These are phyloP conservation scores for Griposia aprilina DNA, from an alignment of 2,888 invertebrate genomes.

Conservation along the genomic window DNA sequence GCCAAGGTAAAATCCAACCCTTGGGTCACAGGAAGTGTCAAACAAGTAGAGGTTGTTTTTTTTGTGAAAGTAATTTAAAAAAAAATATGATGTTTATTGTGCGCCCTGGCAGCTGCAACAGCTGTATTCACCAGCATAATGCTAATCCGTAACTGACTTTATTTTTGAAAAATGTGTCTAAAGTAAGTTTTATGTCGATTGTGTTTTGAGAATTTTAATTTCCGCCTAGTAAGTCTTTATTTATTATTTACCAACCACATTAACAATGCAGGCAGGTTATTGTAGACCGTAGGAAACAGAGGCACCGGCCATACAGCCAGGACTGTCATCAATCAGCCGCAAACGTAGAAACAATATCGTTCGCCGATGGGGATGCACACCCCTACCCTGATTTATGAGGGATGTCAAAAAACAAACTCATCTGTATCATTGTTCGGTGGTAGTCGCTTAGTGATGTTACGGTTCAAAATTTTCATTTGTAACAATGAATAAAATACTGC, in stretches of 20 bases:
- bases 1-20: no score
- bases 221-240: neutral
- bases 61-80: neutral
- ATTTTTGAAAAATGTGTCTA: neutral
- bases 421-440: constrained; percentile 71
- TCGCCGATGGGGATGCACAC: constrained; percentile 64
- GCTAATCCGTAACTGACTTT: neutral
- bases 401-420: constrained; percentile 72
- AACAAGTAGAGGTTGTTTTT: neutral
- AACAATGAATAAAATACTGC: constrained; percentile 28
- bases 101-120: neutral
- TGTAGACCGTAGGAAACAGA: neutral
- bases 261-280: constrained; percentile 18
- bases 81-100: neutral
- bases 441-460: constrained; percentile 61
- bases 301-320: constrained; percentile 49
- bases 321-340: constrained; percentile 82
- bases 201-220: neutral
- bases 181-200: neutral
- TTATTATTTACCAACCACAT: constrained; percentile 27
- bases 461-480: constrained; percentile 57
- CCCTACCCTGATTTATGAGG: constrained; percentile 76
- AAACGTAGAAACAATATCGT: constrained; percentile 84
- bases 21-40: no score
- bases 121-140: neutral